Evolutionary conservation across 1,140 invertebrate genomes (phyloP).

Genomic region (Sarcophaga peregrina): DNA sequence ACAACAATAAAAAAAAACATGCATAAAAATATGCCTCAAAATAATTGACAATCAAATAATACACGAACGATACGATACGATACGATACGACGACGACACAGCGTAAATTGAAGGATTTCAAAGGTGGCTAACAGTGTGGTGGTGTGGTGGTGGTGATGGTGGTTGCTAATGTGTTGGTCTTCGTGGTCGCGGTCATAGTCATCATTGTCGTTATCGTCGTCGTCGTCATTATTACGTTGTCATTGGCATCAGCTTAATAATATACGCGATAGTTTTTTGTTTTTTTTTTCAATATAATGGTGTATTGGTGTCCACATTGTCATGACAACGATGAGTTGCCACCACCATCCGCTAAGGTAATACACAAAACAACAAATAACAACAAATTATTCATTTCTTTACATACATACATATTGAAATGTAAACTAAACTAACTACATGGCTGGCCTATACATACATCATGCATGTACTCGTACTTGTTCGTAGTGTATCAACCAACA

Average conservation of each 20-base stretch:
- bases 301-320: constrained; percentile 65
- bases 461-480: background rate
- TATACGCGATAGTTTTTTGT: background rate
- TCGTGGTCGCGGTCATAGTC: no score
- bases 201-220: background rate
- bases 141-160: no score
- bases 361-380: constrained; percentile 29
- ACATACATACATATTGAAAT: background rate
- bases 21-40: no score
- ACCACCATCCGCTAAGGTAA: constrained; percentile 61
- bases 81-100: background rate
- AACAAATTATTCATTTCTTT: background rate
- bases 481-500: background rate
- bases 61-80: no score
- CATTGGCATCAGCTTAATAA: constrained; percentile 13
- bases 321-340: constrained; percentile 61
- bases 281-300: constrained; percentile 51
- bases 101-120: background rate
- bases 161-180: no score
- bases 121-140: background rate
- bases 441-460: background rate
- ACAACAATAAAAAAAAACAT: no score
- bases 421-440: background rate
- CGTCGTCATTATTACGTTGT: background rate
- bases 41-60: no score